Conservation (phyloP, 1,140 invertebrate species). For the Micrasema longulum region DNA sequence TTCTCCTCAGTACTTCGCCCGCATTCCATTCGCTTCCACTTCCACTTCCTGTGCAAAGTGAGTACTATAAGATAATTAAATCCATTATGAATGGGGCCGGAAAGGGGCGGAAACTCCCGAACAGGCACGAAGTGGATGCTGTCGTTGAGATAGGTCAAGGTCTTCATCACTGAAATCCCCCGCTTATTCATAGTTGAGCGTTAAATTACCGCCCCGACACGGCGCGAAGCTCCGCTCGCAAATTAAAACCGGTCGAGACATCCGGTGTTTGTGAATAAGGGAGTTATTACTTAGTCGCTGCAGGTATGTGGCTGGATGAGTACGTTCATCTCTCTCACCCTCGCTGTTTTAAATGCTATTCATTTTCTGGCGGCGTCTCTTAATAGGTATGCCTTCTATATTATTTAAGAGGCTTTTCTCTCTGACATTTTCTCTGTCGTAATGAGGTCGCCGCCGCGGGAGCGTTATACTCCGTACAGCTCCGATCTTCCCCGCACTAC, state of each 20-base stretch:
- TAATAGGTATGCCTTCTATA: conserved; percentile 29
- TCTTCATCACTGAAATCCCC: conserved; percentile 49
- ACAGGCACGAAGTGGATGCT: conserved; percentile 11
- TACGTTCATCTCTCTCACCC: conserved; percentile 40
- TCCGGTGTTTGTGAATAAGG: conserved; percentile 52
- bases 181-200: conserved; percentile 48
- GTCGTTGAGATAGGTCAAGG: conserved; percentile 50
- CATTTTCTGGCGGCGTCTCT: conserved; percentile 37
- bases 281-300: conserved; percentile 47
- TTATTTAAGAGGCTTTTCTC: conserved; percentile 42
- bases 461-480: conserved; percentile 1
- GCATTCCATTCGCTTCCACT: not conserved
- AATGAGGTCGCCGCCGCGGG: conserved; percentile 50
- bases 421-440: conserved; percentile 26
- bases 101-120: conserved; percentile 18
- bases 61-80: conserved; percentile 53
- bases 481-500: too few species aligned
- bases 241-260: conserved; percentile 47
- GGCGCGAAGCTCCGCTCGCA: conserved; percentile 32
- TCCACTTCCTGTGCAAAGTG: conserved; percentile 19
- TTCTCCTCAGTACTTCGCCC: not conserved
- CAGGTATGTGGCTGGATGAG: conserved; percentile 30
- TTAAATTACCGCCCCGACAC: conserved; percentile 51
- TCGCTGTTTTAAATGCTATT: conserved; percentile 41
- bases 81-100: conserved; percentile 53